Base-by-base conservation (phyloP, 2,113 vertebrate genomes). In the Promerops cafer region DNA sequence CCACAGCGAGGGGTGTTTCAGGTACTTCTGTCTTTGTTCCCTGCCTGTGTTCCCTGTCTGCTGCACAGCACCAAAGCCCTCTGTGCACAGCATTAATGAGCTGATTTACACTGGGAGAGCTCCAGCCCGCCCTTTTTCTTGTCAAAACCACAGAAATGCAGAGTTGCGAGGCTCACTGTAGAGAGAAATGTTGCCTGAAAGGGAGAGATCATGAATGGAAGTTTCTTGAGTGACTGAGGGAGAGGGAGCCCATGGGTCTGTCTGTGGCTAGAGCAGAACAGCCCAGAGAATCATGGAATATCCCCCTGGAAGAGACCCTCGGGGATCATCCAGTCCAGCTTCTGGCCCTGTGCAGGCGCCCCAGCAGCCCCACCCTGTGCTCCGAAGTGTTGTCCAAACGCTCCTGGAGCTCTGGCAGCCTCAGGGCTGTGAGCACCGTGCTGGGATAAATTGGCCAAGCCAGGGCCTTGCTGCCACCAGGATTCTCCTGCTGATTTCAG, bases 351-450 rank as follows among this genome's bases (percentile, higher is more conserved):
- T 47, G 28, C 39, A 61, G n/a, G 16, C 78, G 31, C 47, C 47
- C n/a, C 87, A 76, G 6, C 45, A 53, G 45, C 12, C 54, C 54
- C 61, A 40, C 11, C 20, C 60, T 12, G 60, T 1, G 9, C 47
- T 12, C 61, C 8, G 10, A 37, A n/a, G 8, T 2, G 0, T 13
- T 54, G 8, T 14, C 49, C 49, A 19, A 50, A 11, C 16, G 0
- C 28, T 39, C n/a, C 61, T 11, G 13, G 52, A 65, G 68, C 44
- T 44, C 59, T 37, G 33, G 30, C 53, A n/a, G 69, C 49, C 57
- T 42, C 1, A 1, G 66, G 26, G 35, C 27, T 2, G 2, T 37
- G 31, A 8, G 21, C 35, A 16, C 42, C 1, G 0, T 17, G 7
- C 59, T 50, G 60, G 68, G 33, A 33, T 37, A 24, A 42, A 59